Evolutionary conservation across 2,797 vertebrate genomes (phyloP).

Genomic region (Lerista edwardsae): DNA sequence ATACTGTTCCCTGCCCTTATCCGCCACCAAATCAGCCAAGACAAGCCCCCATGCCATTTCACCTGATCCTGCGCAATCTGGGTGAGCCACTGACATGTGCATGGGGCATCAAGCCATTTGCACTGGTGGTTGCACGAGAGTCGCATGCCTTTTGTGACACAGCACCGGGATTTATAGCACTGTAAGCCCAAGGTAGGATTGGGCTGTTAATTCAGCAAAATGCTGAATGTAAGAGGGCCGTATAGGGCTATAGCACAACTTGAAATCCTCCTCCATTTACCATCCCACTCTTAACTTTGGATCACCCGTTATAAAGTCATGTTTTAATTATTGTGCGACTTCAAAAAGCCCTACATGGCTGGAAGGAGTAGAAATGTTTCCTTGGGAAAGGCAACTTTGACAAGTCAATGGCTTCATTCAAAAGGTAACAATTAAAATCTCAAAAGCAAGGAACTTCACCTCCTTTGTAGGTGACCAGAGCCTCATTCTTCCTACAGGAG

Average conservation of each 20-base stretch:
- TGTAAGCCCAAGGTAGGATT: no score
- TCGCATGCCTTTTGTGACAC: no score
- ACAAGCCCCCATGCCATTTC: no score
- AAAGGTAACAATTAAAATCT: slow-evolving; percentile 26
- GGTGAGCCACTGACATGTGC: no score
- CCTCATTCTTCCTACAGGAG: neutral
- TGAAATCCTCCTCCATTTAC: neutral
- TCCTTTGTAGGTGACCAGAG: neutral
- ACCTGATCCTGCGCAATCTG: no score
- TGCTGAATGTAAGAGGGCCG: neutral
- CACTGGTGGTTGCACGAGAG: no score
- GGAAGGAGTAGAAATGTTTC: neutral
- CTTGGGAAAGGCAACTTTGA: neutral
- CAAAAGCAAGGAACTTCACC: neutral
- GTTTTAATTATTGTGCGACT: neutral
- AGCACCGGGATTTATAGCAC: no score
- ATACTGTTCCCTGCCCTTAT: no score
- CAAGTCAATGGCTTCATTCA: slow-evolving; percentile 2
- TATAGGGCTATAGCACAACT: neutral
- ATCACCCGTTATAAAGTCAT: neutral
- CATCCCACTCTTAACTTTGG: neutral
- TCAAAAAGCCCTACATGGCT: neutral
- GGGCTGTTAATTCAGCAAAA: no score
- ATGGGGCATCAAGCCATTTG: no score
- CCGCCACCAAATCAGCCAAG: no score